Conservation (phyloP, 2,113 vertebrate species). For the Hemiscyllium ocellatum region DNA sequence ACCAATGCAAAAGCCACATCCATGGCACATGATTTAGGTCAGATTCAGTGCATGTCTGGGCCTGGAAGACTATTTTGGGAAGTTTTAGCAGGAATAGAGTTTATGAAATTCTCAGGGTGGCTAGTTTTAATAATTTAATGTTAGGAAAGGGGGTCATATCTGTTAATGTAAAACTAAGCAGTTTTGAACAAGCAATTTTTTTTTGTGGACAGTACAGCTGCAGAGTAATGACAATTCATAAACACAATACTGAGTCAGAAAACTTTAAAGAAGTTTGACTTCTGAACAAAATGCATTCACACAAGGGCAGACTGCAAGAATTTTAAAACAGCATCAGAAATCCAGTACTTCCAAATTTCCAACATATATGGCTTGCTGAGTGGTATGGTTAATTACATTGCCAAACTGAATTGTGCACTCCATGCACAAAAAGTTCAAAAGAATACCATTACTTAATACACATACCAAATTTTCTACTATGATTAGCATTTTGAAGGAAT, state of each 20-base stretch:
- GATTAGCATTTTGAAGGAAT: background rate
- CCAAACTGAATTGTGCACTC: background rate
- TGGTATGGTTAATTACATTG: too few species aligned
- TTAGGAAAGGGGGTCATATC: background rate
- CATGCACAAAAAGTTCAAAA: background rate
- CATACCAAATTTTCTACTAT: background rate
- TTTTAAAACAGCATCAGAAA: background rate
- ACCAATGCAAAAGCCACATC: background rate
- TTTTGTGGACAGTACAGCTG: background rate
- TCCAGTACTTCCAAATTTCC: background rate
- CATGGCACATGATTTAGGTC: background rate
- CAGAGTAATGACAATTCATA: background rate
- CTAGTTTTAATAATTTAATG: background rate
- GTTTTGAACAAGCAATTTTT: background rate
- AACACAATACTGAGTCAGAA: background rate
- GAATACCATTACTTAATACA: background rate
- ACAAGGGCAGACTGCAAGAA: background rate
- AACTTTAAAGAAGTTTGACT: background rate
- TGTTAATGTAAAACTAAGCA: background rate
- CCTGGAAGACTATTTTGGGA: background rate
- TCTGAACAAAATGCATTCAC: background rate
- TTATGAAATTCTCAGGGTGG: background rate
- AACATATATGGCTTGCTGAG: background rate
- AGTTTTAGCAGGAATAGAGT: background rate
- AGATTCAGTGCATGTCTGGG: background rate